Base-by-base conservation (phyloP, 2,888 invertebrate genomes). In the Pelosia muscerda region DNA sequence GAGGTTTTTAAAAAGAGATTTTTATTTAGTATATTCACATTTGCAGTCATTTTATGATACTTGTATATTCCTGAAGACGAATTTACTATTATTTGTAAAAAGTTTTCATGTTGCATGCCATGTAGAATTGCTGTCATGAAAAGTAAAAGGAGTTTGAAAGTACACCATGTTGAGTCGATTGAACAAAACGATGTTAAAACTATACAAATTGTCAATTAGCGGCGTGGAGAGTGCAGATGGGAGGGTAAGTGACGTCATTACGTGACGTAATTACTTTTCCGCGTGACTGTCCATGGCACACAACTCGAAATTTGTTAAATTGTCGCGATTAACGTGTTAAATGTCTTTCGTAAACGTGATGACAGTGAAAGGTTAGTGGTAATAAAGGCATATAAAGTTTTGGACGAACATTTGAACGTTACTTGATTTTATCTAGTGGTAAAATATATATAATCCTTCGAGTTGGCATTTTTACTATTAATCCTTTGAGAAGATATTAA, bases 201-300 rank as follows among this genome's bases (percentile, higher is more conserved):
- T 88, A 86, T 85, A 88, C 86, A 93, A 93, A 94, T 94, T 92
- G 92, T 89, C 93, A 91, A 93, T 94, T 93, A 92, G 88, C 86
- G 81, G 82, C 78, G 81, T 81, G 79, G 79, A 79, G 80, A 78
- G 82, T 77, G 82, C 79, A 83, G 79, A 83, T 78, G 81, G 86
- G 86, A 86, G 90, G 88, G 89, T 90, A 92, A 94, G 92, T 94
- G 93, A 92, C 90, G 91, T 92, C 94, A 93, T 95, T 94, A 93
- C 86, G 89, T 86, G 87, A 86, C 89, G 93, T 93, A 94, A 95
- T 94, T 94, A 91, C 93, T 93, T 95, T 95, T 94, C 92, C 94
- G 91, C 93, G 86, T 92, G 93, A 88, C 88, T 90, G 93, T 90
- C 91, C 94, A 86, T 84, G 81, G 75, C 79, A 84, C 83, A 85